A percentile compares a stretch with the other conserved stretches of the same genome.
phyloP scores from a whole-genome alignment of 2,113 vertebrate genomes.

The Oceanites oceanicus region DNA sequence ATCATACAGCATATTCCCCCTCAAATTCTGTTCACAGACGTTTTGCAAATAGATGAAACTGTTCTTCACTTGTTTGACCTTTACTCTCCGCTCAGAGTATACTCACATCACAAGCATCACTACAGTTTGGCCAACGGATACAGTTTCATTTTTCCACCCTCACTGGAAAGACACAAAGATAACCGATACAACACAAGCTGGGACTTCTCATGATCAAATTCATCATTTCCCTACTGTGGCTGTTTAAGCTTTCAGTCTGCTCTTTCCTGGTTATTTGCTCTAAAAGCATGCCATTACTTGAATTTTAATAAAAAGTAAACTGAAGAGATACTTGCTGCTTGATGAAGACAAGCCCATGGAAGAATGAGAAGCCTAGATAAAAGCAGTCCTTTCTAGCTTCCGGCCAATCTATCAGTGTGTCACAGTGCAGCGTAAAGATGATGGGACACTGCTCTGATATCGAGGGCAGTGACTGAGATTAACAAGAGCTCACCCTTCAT shows the following conservation, averaged over 20 bases:
- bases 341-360: neutral
- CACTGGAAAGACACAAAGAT: neutral
- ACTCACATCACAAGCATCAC: neutral
- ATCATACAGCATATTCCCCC: neutral
- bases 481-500: neutral
- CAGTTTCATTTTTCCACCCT: neutral
- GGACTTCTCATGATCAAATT: neutral
- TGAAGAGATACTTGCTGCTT: neutral
- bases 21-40: neutral
- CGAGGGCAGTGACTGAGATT: neutral
- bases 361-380: neutral
- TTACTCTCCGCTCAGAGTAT: neutral
- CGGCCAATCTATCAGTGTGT: neutral
- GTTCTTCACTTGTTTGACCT: neutral
- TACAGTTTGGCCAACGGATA: neutral
- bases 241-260: neutral
- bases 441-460: neutral
- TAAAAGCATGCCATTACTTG: neutral
- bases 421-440: neutral
- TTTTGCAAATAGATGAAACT: neutral
- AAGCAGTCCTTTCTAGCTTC: neutral
- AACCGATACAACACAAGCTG: neutral
- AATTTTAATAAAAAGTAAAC: neutral
- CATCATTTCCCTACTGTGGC: neutral
- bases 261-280: neutral